Evolutionary conservation across 1,140 invertebrate genomes (phyloP), one percentile per base, ranked within the genome.

Genomic region (Liolophura sinensis): DNA sequence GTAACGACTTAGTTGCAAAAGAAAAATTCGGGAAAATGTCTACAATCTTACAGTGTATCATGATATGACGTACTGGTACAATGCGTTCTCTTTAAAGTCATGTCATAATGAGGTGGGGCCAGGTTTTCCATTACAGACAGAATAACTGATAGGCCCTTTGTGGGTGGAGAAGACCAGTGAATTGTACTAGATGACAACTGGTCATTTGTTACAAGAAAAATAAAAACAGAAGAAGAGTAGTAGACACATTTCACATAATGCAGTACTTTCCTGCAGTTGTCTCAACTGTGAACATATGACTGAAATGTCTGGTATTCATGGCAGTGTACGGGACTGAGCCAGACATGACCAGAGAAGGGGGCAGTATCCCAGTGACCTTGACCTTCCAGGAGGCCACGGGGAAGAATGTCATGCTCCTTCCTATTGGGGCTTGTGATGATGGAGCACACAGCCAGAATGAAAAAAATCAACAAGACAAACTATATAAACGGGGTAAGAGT

Each of bases 371-470:
- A 11, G 92, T 98, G 55, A 97, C 96, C 62, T 85, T 99, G 62
- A 97, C 94, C 22, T 86, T 91, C 59, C 86, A 89, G 76, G 87
- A 88, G 70, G 81, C 92, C 3, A 97, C 94, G 58, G 92, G 92
- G 0, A 95, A 95, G 81, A 98, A 94, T 87, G 94, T 97, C 31
- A 87, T 98, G 67, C 86, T 99, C 47, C 86, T 99, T 59, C 96
- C 96, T 5, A 84, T 88, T 56, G 97, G 97, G 40, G 63, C 73
- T 20, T 91, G 91, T 65, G 96, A 98, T 84, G 97, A 99, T 86
- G 96, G 96, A 68, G 96, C 96, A 65, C 97, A 99, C 87, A 97
- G 95, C 0, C 97, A 98, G 85, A 98, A 98, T 87, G 97, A 99
- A 84, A 99, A n/a, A 99, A 84, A 88, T 98, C 71, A 91, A 97